These are phyloP conservation scores for Chiridota heheva DNA, from an alignment of 35 echinoderm and acorn worm genomes.

Conservation along the genomic window DNA sequence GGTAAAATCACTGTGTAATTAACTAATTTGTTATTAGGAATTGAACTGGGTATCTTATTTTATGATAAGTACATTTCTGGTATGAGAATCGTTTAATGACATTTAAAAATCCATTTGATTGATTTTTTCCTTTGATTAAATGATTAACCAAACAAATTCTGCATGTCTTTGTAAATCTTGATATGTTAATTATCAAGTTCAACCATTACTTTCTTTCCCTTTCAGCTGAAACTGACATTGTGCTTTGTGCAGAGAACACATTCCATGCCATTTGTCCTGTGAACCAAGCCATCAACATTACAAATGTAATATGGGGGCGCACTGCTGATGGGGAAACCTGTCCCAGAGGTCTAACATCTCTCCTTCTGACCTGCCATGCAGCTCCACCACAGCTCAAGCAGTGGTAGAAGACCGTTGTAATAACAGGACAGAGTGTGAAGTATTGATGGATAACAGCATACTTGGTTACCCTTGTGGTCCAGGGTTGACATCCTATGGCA, in stretches of 20 bases:
- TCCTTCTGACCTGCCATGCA: constrained; percentile 38
- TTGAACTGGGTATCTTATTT: no score
- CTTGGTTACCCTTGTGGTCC: constrained; percentile 53
- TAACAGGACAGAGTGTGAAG: constrained; percentile 26
- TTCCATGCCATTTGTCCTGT: constrained; percentile 46
- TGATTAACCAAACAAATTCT: not conserved
- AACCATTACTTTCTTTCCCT: not conserved
- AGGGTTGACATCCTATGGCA: constrained; percentile 54
- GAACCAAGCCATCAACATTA: constrained; percentile 70
- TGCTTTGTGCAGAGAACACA: constrained; percentile 59
- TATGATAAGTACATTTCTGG: no score
- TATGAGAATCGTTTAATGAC: no score
- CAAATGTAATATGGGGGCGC: constrained; percentile 57
- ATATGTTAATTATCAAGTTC: not conserved
- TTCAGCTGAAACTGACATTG: constrained; percentile 48
- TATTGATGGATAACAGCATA: constrained; percentile 23
- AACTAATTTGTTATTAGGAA: no score
- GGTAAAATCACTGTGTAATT: no score
- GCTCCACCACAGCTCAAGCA: not conserved
- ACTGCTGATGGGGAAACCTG: constrained; percentile 61
- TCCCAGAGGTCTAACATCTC: constrained; percentile 36
- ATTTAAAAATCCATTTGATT: not conserved
- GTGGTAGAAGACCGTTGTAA: constrained; percentile 24
- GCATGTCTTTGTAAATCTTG: not conserved
- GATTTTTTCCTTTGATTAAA: not conserved